These are phyloP conservation scores for Sciurus niger DNA, from an alignment of 2,113 vertebrate genomes.

Conservation along the genomic window DNA sequence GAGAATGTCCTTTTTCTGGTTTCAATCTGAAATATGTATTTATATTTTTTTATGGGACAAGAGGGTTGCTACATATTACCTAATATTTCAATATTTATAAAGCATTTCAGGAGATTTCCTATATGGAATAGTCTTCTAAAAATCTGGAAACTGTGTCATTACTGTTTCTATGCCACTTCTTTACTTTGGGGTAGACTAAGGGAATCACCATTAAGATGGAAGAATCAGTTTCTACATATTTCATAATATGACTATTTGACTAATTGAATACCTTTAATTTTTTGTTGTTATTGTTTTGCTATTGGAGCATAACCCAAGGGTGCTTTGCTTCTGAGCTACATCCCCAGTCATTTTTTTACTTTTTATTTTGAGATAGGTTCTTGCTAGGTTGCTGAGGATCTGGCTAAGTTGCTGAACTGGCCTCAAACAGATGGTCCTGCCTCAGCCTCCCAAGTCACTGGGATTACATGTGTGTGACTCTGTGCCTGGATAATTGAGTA, in stretches of 20 bases:
- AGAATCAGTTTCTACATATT: not conserved
- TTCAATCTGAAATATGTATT: not conserved
- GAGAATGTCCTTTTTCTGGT: constrained; percentile 20
- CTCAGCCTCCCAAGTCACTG: no score
- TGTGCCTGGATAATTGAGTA: not conserved
- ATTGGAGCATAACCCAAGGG: no score
- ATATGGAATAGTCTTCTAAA: not conserved
- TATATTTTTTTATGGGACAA: not conserved
- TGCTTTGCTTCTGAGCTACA: no score
- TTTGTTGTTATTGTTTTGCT: no score
- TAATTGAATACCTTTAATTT: not conserved
- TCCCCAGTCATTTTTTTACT: no score
- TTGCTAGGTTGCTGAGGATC: no score
- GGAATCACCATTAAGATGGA: not conserved
- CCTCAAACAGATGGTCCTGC: no score
- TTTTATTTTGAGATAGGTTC: no score
- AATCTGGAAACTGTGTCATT: not conserved
- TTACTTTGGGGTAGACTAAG: not conserved
- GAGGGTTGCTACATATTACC: not conserved
- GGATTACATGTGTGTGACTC: no score
- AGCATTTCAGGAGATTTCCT: not conserved
- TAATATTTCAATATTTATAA: not conserved
- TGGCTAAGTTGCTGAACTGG: no score
- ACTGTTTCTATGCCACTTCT: not conserved
- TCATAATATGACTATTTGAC: not conserved